These are phyloP conservation scores for Nesogale talazaci DNA, from an alignment of 2,113 vertebrate species.

Conservation along the genomic window DNA sequence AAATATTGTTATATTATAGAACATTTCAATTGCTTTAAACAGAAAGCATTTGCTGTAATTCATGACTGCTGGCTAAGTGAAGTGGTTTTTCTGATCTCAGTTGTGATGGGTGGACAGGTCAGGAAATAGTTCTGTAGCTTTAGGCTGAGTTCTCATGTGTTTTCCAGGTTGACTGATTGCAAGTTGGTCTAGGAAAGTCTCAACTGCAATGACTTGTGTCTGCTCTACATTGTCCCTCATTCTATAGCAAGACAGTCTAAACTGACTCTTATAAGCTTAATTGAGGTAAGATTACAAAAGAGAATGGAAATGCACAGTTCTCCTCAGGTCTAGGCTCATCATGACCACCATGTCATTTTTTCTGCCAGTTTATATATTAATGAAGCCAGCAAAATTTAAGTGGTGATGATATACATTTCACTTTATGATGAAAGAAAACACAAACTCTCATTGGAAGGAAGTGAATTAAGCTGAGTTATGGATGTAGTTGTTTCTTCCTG, in stretches of 20 bases:
- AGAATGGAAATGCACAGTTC: background rate
- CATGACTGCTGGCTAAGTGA: background rate
- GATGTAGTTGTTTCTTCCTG: background rate
- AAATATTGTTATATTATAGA: conserved; percentile 27
- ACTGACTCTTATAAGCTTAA: background rate
- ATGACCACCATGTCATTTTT: background rate
- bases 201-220: background rate
- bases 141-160: background rate
- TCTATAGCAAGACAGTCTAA: background rate
- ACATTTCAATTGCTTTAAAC: conserved; percentile 2
- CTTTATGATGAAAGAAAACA: background rate
- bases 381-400: background rate
- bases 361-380: background rate
- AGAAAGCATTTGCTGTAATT: background rate
- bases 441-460: background rate
- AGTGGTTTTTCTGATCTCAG: background rate
- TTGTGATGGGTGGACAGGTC: background rate
- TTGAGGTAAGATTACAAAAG: conserved; percentile 6
- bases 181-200: background rate
- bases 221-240: background rate
- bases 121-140: background rate
- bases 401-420: background rate
- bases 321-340: background rate
- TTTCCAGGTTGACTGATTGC: background rate
- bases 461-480: background rate